Evolutionary conservation across 2,113 vertebrate species (phyloP).

Genomic region (Camelus dromedarius): DNA sequence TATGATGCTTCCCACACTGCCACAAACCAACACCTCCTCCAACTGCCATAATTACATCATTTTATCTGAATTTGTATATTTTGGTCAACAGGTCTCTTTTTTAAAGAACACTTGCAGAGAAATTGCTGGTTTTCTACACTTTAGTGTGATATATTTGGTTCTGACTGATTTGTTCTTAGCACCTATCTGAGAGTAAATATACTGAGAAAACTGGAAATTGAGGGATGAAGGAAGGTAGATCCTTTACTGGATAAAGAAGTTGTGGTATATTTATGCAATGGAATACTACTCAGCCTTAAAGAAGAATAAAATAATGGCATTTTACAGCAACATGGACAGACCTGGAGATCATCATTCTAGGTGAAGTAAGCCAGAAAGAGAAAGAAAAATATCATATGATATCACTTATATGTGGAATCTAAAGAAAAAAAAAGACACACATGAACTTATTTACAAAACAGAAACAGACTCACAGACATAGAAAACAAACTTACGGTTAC

Average conservation of each 20-base stretch:
- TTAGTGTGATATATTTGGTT: background rate
- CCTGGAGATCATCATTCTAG: too few relatives aligned
- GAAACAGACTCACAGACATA: too few relatives aligned
- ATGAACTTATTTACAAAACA: too few relatives aligned
- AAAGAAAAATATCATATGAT: too few relatives aligned
- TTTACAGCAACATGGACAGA: too few relatives aligned
- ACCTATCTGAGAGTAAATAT: background rate
- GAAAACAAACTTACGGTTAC: too few relatives aligned
- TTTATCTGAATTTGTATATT: background rate
- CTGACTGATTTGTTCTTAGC: background rate
- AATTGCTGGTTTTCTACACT: background rate
- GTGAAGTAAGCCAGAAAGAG: too few relatives aligned
- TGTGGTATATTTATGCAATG: too few relatives aligned
- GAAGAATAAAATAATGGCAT: too few relatives aligned
- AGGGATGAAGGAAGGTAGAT: background rate
- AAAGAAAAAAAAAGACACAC: too few relatives aligned
- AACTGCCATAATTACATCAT: background rate
- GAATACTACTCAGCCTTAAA: too few relatives aligned
- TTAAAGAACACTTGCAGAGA: background rate
- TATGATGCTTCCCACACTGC: background rate
- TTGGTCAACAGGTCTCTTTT: background rate
- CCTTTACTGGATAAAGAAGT: background rate
- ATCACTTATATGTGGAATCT: too few relatives aligned
- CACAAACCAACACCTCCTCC: background rate
- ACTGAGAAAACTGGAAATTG: constrained; percentile 12